Percentiles rank a stretch among this genome's conserved stretches.
Evolutionary conservation across 2,797 vertebrate species (phyloP).

Genomic region (Pseudomugil tenellus): DNA sequence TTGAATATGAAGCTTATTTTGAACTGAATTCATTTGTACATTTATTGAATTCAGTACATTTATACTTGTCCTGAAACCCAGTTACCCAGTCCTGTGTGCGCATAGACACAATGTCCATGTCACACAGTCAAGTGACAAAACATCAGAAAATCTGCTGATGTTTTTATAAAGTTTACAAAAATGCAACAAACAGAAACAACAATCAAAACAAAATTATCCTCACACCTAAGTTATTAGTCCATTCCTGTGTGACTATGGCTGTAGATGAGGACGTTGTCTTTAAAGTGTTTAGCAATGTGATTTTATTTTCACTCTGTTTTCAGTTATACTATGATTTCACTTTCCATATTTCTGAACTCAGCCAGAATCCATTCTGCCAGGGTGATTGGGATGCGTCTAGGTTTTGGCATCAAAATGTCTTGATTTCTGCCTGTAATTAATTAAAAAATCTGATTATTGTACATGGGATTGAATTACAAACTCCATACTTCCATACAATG

Average conservation of each 20-base stretch:
- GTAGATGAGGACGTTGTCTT: background rate
- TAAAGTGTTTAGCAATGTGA: background rate
- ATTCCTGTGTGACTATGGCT: background rate
- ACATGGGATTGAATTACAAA: conserved; percentile 17
- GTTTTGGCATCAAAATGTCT: conserved; percentile 43
- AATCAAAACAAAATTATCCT: background rate
- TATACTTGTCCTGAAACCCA: too few species aligned
- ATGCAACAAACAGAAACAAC: too few species aligned
- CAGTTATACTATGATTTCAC: conserved; percentile 41
- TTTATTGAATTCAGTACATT: too few species aligned
- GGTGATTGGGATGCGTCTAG: conserved; percentile 44
- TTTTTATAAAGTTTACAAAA: too few species aligned
- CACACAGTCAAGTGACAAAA: too few species aligned
- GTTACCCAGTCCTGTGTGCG: too few species aligned
- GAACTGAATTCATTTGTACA: too few species aligned
- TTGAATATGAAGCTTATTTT: background rate
- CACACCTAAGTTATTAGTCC: background rate
- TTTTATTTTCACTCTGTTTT: background rate
- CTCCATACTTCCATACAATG: conserved; percentile 16
- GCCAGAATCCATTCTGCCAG: conserved; percentile 45
- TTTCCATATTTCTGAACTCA: conserved; percentile 53
- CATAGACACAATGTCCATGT: too few species aligned
- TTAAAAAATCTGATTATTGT: conserved; percentile 15
- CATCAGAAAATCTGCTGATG: too few species aligned
- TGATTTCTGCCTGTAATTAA: conserved; percentile 30